phyloP scores from a whole-genome alignment of 2,797 vertebrate species.

The Geotrypetes seraphini region DNA sequence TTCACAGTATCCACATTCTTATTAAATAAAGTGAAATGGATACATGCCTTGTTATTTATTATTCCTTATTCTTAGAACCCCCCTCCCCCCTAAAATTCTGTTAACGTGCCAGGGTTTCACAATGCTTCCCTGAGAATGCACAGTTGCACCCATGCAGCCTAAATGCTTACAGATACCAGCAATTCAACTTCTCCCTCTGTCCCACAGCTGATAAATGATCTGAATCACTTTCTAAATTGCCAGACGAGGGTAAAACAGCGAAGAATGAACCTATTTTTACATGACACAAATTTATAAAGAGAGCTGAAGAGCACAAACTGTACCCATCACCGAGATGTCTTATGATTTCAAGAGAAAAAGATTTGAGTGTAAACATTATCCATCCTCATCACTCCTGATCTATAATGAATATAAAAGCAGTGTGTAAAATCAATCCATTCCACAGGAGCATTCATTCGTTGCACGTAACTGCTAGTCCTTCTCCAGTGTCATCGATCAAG shows the following conservation, averaged over 20 bases:
- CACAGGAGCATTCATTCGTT: neutral
- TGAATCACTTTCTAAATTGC: neutral
- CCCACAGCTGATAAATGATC: neutral
- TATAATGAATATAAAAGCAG: accelerated
- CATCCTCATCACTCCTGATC: neutral
- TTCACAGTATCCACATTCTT: too few species aligned
- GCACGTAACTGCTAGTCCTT: neutral
- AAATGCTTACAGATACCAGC: accelerated
- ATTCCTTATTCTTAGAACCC: too few species aligned
- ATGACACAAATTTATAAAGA: neutral
- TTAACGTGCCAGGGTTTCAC: too few species aligned
- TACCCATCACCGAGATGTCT: accelerated
- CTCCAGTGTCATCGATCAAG: neutral
- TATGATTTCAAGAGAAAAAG: too few species aligned
- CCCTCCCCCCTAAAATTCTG: too few species aligned
- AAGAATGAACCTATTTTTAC: neutral
- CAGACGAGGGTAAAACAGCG: neutral
- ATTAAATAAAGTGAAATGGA: too few species aligned
- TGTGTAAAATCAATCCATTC: neutral
- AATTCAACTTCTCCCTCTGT: neutral
- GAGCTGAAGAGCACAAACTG: neutral
- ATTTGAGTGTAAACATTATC: too few species aligned
- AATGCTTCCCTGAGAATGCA: too few species aligned
- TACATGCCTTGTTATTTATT: too few species aligned
- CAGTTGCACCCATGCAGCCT: neutral